phyloP scores from a whole-genome alignment of 2,797 vertebrate species.

The Betta splendens region DNA sequence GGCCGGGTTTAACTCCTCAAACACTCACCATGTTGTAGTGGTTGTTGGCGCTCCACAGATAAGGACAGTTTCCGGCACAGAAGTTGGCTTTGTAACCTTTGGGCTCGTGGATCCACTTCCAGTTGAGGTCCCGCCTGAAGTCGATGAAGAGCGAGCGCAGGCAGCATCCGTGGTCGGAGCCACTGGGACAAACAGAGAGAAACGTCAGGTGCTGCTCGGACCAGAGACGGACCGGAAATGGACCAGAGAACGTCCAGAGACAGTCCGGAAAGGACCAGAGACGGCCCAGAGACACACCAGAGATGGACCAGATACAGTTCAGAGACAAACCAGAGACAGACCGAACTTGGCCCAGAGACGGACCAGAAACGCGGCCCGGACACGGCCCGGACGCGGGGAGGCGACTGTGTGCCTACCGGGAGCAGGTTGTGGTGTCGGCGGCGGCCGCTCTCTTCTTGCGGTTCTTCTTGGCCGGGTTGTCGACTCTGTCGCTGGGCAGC shows the following conservation, averaged over 20 bases:
- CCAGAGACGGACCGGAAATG: conserved; percentile 48
- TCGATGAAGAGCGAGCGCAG: conserved; percentile 87
- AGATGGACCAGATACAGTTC: too few species aligned
- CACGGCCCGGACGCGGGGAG: too few species aligned
- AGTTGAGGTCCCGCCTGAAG: conserved; percentile 86
- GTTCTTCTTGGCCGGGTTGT: conserved; percentile 79
- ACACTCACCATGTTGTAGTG: conserved; percentile 86
- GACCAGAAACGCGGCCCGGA: too few species aligned
- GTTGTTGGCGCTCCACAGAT: conserved; percentile 87
- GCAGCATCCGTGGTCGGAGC: conserved; percentile 82
- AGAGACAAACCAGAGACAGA: too few species aligned
- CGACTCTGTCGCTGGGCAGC: conserved; percentile 82
- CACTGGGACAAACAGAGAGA: conserved; percentile 54
- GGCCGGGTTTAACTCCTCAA: background rate
- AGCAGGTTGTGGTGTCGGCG: conserved; percentile 77
- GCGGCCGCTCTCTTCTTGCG: conserved; percentile 84
- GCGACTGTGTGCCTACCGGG: conserved; percentile 76
- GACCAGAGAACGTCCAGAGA: too few species aligned
- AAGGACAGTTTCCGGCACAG: conserved; percentile 86
- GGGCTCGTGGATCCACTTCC: conserved; percentile 89
- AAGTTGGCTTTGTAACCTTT: conserved; percentile 88
- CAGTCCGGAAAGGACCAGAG: too few species aligned
- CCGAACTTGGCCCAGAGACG: too few species aligned
- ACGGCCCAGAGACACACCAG: too few species aligned
- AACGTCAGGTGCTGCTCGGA: conserved; percentile 31